Conservation (phyloP, 92 coral and sea anemone species). For the Epizoanthus illoricatus region DNA sequence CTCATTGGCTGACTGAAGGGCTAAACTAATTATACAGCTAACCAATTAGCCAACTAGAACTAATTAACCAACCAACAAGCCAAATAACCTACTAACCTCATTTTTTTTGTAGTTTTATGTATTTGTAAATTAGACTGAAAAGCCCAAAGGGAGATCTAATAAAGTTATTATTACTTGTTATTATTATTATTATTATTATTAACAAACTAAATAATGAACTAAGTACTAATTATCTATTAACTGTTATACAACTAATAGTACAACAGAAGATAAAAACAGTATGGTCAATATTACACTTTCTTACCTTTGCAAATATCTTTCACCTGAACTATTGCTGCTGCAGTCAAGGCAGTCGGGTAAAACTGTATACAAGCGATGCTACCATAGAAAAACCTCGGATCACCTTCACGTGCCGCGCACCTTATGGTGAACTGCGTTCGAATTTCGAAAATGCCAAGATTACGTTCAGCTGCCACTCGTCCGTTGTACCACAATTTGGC, state of each 20-base stretch:
- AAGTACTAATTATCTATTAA: too few relatives aligned
- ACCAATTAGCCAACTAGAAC: too few relatives aligned
- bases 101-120: too few relatives aligned
- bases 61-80: too few relatives aligned
- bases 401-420: conserved; percentile 69
- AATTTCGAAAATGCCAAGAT: conserved; percentile 51
- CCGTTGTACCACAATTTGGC: conserved; percentile 70
- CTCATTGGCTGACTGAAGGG: not conserved
- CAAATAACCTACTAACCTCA: too few relatives aligned
- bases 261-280: not conserved
- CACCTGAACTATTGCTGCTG: conserved; percentile 42
- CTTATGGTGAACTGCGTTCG: conserved; percentile 65
- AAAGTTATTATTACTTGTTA: too few relatives aligned
- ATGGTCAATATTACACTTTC: not conserved
- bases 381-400: conserved; percentile 59
- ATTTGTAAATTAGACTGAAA: too few relatives aligned
- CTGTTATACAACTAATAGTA: too few relatives aligned
- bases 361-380: conserved; percentile 65
- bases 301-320: conserved; percentile 51
- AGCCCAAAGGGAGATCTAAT: too few relatives aligned
- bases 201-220: too few relatives aligned
- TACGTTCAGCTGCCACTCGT: conserved; percentile 34
- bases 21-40: too few relatives aligned
- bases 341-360: conserved; percentile 51
- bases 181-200: too few relatives aligned